These are phyloP conservation scores for Sternotherus odoratus DNA, from an alignment of 2,797 vertebrate genomes.

Conservation along the genomic window DNA sequence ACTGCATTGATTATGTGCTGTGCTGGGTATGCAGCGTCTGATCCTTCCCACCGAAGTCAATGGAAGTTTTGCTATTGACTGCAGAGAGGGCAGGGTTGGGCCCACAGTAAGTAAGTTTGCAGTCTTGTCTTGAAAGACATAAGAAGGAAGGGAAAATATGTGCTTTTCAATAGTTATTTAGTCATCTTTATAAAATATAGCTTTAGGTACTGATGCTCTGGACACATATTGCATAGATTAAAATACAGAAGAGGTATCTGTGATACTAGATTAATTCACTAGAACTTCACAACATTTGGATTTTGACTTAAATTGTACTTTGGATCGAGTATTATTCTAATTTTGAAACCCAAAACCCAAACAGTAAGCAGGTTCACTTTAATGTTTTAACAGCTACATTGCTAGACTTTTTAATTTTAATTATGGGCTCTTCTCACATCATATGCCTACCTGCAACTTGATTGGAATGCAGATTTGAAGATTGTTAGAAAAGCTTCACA, in stretches of 20 bases:
- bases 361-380: not conserved
- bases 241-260: not conserved
- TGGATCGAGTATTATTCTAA: not conserved
- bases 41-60: not conserved
- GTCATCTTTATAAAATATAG: not conserved
- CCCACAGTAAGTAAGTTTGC: not conserved
- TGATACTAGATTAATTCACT: not conserved
- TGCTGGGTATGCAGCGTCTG: not conserved
- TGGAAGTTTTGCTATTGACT: not conserved
- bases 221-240: not conserved
- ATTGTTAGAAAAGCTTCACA: not conserved
- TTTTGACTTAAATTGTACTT: not conserved
- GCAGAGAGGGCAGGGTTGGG: not conserved
- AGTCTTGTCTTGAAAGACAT: not conserved
- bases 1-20: fast-evolving
- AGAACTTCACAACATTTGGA: not conserved
- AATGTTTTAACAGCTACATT: not conserved
- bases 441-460: not conserved
- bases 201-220: not conserved
- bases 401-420: not conserved
- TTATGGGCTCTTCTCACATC: not conserved
- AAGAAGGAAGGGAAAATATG: not conserved
- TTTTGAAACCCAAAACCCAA: not conserved
- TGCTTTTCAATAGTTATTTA: not conserved
- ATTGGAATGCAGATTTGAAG: not conserved